Evolutionary conservation across 1,140 invertebrate genomes (phyloP).

Genomic region (Teleopsis dalmanni): DNA sequence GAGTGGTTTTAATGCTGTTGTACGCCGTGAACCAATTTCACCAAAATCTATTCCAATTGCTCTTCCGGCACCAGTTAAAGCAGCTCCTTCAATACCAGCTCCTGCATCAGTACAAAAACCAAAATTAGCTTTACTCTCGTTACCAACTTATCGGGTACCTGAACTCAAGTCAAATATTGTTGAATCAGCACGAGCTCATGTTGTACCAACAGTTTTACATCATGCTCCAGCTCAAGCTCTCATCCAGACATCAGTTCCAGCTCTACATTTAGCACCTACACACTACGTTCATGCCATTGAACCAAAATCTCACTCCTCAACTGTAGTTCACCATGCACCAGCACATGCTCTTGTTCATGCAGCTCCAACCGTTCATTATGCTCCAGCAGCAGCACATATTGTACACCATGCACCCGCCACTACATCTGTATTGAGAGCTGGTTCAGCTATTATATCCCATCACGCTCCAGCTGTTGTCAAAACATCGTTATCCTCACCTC

Average conservation of each 20-base stretch:
- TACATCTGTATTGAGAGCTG: conserved; percentile 3
- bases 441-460: conserved; percentile 14
- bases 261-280: conserved; percentile 12
- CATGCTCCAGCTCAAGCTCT: conserved; percentile 28
- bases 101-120: conserved; percentile 18
- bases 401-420: conserved; percentile 22
- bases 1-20: conserved; percentile 46
- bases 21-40: conserved; percentile 29
- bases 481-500: conserved; percentile 12
- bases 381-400: conserved; percentile 20
- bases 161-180: no score
- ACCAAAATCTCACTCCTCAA: conserved; percentile 5
- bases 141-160: no score
- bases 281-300: conserved; percentile 29
- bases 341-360: conserved; percentile 8
- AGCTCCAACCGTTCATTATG: conserved; percentile 10
- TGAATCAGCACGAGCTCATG: conserved; percentile 20
- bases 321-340: conserved; percentile 6
- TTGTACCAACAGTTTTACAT: conserved; percentile 22
- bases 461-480: conserved; percentile 21
- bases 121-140: no score
- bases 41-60: conserved; percentile 7
- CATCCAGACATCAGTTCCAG: no score
- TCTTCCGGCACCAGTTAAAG: conserved; percentile 9
- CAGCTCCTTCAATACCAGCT: not conserved